Evolutionary conservation across 1,140 invertebrate species (phyloP).

Genomic region (Penaeus chinensis): DNA sequence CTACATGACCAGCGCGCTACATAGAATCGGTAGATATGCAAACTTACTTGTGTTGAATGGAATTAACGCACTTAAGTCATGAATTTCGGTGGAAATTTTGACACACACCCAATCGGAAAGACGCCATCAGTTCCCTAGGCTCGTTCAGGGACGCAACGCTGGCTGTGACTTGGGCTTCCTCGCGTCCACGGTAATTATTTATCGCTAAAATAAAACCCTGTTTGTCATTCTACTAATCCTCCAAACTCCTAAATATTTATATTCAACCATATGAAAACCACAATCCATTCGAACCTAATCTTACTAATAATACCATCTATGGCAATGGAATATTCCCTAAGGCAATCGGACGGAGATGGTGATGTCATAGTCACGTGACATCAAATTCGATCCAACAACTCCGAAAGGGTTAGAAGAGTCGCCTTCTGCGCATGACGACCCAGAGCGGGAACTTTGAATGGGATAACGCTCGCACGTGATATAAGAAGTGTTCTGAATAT

Average conservation of each 20-base stretch:
- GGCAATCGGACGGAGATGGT: conserved; percentile 6
- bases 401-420: not conserved
- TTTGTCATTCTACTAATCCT: not conserved
- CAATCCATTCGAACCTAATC: not conserved
- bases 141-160: not conserved
- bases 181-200: not conserved
- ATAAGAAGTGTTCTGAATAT: not conserved
- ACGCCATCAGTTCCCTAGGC: conserved; percentile 57
- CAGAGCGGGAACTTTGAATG: conserved; percentile 11
- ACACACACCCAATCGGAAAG: conserved; percentile 53
- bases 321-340: not conserved
- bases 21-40: not conserved
- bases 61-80: conserved; percentile 53
- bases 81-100: conserved; percentile 53
- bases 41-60: conserved; percentile 50
- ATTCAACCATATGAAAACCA: not conserved
- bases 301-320: too few relatives aligned
- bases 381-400: conserved; percentile 29
- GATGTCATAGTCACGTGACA: conserved; percentile 35
- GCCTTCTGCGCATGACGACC: not conserved
- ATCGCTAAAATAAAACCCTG: not conserved
- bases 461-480: too few relatives aligned
- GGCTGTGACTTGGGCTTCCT: conserved; percentile 43
- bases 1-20: not conserved
- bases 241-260: not conserved